Evolutionary conservation across 2,113 vertebrate genomes (phyloP), one percentile per base, ranked within the genome.

Genomic region (Sinocyclocheilus anophthalmus): DNA sequence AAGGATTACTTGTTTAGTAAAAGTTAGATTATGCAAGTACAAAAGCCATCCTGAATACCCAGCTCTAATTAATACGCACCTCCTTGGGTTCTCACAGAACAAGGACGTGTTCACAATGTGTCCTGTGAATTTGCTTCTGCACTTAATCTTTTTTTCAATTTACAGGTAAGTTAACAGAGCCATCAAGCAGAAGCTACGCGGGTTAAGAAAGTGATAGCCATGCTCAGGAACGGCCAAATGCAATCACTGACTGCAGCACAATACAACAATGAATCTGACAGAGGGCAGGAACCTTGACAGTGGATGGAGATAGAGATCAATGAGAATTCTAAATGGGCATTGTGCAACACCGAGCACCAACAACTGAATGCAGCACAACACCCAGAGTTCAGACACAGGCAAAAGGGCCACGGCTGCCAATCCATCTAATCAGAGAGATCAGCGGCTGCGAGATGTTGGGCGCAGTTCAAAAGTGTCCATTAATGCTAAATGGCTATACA

Each of bases 101-200:
- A 84, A 83, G 69, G 65, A 73, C 69, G 5, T 39, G 67, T 59
- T 84, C 20, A n/a, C 30, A 8, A 30, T 57, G 48, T 82, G 63
- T 70, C 80, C 61, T 55, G 69, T 39, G 85, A 53, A 84, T 84
- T 75, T 84, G 76, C 55, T 55, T 81, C 85, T 55, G 26, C 59
- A 55, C 61, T 69, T 87, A 87, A 87, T 83, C 73, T 86, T 82
- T 86, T 45, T 82, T 80, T 82, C 85, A 84, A 81, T 87, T 87
- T 80, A 87, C 83, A 84, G 86, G 86, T 87, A 75, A 84, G 80
- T 88, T 87, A 87, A 85, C 67, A 59, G 45, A 65, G 53, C 61
- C 63, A 85, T 87, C 73, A 85, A 24, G 69, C 72, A 83, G 83
- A 83, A 80, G 39, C 55, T 85, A 82, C 20, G 2, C 12, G n/a